Percentiles rank a stretch among this genome's conserved stretches.
These are phyloP conservation scores for Acronicta leporina DNA, from an alignment of 2,888 invertebrate species.

Conservation along the genomic window DNA sequence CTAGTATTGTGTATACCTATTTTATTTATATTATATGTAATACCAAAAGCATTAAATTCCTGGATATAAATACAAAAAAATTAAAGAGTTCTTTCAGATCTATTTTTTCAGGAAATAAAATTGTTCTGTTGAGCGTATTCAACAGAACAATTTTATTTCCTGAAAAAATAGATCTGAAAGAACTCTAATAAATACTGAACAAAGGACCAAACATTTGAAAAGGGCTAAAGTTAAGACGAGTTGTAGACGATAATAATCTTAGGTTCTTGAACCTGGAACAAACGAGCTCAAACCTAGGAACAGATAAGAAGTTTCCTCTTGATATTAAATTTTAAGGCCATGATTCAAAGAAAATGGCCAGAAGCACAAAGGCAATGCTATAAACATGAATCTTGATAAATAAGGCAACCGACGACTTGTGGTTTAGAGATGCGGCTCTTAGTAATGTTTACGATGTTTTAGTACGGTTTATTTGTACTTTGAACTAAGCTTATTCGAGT, in stretches of 20 bases:
- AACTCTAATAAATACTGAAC: constrained; percentile 51
- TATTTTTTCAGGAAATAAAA: too few species aligned
- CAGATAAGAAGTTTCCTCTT: constrained; percentile 67
- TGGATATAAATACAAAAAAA: too few species aligned
- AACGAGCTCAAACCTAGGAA: constrained; percentile 58
- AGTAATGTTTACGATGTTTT: constrained; percentile 30
- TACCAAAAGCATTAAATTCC: too few species aligned
- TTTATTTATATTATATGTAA: too few species aligned
- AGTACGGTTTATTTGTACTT: constrained; percentile 9
- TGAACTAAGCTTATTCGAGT: constrained; percentile 2
- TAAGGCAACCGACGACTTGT: constrained; percentile 28
- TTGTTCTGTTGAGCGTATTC: too few species aligned
- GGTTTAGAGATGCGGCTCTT: constrained; percentile 23
- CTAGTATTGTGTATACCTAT: too few species aligned
- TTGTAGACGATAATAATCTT: constrained; percentile 56
- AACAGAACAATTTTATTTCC: constrained; percentile 8
- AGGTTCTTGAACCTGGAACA: constrained; percentile 59
- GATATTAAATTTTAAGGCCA: constrained; percentile 58
- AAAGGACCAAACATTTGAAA: constrained; percentile 45
- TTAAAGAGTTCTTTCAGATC: too few species aligned
- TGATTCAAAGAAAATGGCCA: constrained; percentile 58
- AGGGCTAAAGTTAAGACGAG: constrained; percentile 49
- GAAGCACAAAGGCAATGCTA: constrained; percentile 52
- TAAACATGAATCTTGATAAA: constrained; percentile 61
- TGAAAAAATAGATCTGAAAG: constrained; percentile 15